Percentiles rank a stretch among this genome's conserved stretches.
Conservation (phyloP, 37 sponge, comb jelly and placozoan species). For the Crambe crambe region DNA sequence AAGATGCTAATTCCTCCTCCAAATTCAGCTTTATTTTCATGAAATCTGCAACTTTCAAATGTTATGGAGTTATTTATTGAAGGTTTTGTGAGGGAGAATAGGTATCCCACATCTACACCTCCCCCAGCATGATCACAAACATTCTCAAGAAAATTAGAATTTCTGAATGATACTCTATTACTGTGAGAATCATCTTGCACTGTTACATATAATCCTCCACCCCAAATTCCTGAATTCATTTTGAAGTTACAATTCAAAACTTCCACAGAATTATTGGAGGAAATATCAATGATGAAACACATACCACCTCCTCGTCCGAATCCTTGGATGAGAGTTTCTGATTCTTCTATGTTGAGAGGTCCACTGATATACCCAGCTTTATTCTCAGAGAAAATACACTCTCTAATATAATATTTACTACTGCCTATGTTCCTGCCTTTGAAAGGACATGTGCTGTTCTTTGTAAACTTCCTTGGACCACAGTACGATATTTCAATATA, state of each 20-base stretch:
- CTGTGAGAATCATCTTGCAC: background rate
- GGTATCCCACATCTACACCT: background rate
- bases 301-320: slow-evolving; percentile 49
- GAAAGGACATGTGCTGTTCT: too few relatives aligned
- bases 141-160: background rate
- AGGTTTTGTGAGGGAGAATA: background rate
- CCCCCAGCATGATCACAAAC: background rate
- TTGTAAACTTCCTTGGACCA: background rate
- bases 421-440: too few relatives aligned
- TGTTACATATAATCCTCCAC: slow-evolving; percentile 32
- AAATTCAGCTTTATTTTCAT: background rate
- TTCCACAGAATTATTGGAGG: slow-evolving; percentile 22
- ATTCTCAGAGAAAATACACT: too few relatives aligned
- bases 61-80: background rate
- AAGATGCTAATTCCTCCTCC: background rate
- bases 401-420: too few relatives aligned
- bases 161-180: background rate
- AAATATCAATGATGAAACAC: slow-evolving; percentile 25
- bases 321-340: background rate
- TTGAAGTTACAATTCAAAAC: slow-evolving; percentile 20
- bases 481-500: background rate
- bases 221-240: slow-evolving; percentile 47
- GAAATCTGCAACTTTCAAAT: background rate
- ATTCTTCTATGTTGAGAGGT: too few relatives aligned
- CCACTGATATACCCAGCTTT: too few relatives aligned